Percentiles rank a stretch among this genome's conserved stretches.
Evolutionary conservation across 1,140 invertebrate genomes (phyloP).

Genomic region (Zaprionus tsacasi): DNA sequence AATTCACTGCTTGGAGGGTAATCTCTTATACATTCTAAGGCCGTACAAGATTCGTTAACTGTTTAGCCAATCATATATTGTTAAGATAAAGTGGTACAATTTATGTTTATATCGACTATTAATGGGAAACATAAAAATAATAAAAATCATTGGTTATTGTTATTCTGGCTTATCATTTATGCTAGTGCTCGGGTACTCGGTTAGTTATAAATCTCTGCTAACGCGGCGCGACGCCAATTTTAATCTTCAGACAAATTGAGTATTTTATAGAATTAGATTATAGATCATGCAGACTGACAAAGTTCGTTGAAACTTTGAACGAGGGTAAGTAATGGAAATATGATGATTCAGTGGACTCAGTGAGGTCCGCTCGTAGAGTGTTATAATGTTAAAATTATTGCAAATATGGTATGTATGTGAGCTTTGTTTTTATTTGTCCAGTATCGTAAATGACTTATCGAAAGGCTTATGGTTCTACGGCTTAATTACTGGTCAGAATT

Average conservation of each 20-base stretch:
- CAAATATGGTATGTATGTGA: background rate
- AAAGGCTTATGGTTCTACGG: slow-evolving; percentile 37
- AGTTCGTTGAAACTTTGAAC: slow-evolving; percentile 11
- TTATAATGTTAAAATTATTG: background rate
- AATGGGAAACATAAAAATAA: slow-evolving; percentile 41
- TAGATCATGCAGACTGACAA: slow-evolving; percentile 15
- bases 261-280: slow-evolving; percentile 18
- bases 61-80: slow-evolving; percentile 14
- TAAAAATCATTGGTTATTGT: slow-evolving; percentile 11
- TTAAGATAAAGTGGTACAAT: slow-evolving; percentile 34
- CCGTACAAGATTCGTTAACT: background rate
- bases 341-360: background rate
- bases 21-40: slow-evolving; percentile 14
- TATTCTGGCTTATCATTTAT: slow-evolving; percentile 20
- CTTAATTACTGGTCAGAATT: slow-evolving; percentile 35
- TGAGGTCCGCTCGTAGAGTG: background rate
- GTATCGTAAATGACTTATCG: slow-evolving; percentile 48
- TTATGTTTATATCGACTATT: slow-evolving; percentile 41
- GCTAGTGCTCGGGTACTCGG: slow-evolving; percentile 10
- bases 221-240: slow-evolving; percentile 1
- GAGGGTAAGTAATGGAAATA: slow-evolving; percentile 7
- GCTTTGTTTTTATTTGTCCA: background rate
- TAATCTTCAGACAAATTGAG: slow-evolving; percentile 32
- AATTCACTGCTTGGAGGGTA: background rate
- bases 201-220: slow-evolving; percentile 21